Percentiles rank a stretch among this genome's conserved stretches.
These are phyloP conservation scores for Melikaiella ostensackeni DNA, from an alignment of 2,888 invertebrate species.

Conservation along the genomic window DNA sequence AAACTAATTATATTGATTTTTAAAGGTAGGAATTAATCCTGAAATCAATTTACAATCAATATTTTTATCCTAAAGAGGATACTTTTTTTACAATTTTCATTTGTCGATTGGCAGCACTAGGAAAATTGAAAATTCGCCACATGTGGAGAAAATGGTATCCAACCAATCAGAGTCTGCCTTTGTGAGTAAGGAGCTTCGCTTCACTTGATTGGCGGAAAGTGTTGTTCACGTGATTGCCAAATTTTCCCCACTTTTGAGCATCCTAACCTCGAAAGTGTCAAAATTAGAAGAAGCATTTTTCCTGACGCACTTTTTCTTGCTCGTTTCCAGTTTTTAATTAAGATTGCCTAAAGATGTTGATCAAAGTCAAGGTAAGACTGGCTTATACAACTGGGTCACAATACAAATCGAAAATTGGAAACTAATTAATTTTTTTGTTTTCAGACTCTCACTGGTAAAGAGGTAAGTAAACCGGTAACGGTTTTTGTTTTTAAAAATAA, in stretches of 20 bases:
- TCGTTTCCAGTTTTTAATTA: background rate
- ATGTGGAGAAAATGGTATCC: background rate
- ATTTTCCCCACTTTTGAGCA: background rate
- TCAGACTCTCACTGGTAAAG: conserved; percentile 93
- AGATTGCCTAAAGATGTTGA: conserved; percentile 81
- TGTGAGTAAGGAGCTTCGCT: background rate
- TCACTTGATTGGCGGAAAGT: conserved; percentile 6
- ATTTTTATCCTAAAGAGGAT: background rate
- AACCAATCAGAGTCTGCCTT: background rate
- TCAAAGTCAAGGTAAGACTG: conserved; percentile 87
- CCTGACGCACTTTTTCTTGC: background rate
- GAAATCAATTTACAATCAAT: background rate
- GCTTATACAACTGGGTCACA: conserved; percentile 38
- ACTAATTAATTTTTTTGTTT: conserved; percentile 66
- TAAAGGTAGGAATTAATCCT: background rate
- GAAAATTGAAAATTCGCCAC: conserved; percentile 14
- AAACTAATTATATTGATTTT: background rate
- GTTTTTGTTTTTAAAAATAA: conserved; percentile 30
- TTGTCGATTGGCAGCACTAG: background rate
- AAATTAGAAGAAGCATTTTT: background rate
- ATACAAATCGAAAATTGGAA: conserved; percentile 41
- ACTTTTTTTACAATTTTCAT: background rate
- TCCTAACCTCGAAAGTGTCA: background rate
- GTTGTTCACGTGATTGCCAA: background rate
- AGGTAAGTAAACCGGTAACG: conserved; percentile 76